A percentile compares a stretch with the other conserved stretches of the same genome.
These are phyloP conservation scores for Caenorhabditis inopinata DNA, from an alignment of 1,140 invertebrate species.

Conservation along the genomic window DNA sequence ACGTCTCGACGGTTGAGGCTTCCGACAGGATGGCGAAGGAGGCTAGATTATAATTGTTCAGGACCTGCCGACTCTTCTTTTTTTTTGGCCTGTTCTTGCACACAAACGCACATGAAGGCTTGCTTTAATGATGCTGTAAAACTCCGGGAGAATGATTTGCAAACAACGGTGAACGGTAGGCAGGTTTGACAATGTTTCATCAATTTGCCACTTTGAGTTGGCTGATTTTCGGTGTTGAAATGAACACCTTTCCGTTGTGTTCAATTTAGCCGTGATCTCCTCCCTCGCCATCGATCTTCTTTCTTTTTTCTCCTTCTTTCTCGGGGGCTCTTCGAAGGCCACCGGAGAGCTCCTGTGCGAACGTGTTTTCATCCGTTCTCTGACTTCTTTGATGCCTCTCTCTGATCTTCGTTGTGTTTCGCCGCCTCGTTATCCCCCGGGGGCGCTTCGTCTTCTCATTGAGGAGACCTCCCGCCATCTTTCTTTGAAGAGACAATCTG, in stretches of 20 bases:
- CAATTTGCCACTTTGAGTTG: too few species aligned
- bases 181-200: background rate
- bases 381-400: background rate
- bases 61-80: too few species aligned
- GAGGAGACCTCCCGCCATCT: slow-evolving; percentile 17
- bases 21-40: too few species aligned
- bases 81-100: too few species aligned
- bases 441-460: background rate
- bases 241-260: background rate
- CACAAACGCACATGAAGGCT: too few species aligned
- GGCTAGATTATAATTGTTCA: too few species aligned
- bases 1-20: too few species aligned
- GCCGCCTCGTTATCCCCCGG: slow-evolving; percentile 10
- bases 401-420: background rate
- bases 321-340: background rate
- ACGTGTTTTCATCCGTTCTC: slow-evolving; percentile 27
- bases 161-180: too few species aligned
- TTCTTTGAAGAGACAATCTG: slow-evolving; percentile 22
- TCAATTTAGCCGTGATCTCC: background rate
- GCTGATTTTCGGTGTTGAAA: background rate
- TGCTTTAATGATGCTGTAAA: too few species aligned
- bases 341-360: background rate
- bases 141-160: background rate
- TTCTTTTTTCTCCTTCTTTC: background rate
- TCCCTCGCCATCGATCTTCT: slow-evolving; percentile 29